These are phyloP conservation scores for Psittacula echo DNA, from an alignment of 2,797 vertebrate species.

Conservation along the genomic window DNA sequence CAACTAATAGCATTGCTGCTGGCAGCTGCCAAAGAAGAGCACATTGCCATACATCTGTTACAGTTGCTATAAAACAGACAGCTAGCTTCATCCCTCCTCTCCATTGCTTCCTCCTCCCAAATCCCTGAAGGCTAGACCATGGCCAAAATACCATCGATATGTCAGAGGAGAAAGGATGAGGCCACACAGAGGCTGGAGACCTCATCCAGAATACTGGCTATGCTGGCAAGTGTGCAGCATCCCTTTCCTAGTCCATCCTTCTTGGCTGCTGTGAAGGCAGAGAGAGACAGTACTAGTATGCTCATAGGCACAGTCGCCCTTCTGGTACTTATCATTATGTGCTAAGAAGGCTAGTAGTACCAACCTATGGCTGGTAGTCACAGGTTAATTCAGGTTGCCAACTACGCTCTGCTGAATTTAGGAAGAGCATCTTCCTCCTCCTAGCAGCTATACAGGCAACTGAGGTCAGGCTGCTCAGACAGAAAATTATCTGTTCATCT, in stretches of 20 bases:
- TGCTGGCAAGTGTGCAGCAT: neutral
- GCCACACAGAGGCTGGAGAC: neutral
- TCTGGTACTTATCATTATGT: neutral
- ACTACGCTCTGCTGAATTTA: neutral
- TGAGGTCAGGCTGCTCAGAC: neutral
- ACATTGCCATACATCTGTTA: constrained; percentile 52
- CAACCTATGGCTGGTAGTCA: neutral
- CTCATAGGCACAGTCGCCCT: neutral
- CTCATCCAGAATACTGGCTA: neutral
- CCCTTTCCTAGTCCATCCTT: neutral
- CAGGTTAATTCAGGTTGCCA: neutral
- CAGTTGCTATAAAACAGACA: constrained; percentile 1
- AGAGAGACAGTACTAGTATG: neutral
- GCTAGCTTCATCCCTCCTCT: neutral
- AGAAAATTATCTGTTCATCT: neutral
- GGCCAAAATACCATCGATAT: neutral
- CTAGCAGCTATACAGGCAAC: neutral
- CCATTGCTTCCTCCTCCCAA: neutral
- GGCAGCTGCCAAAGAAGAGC: constrained; percentile 39
- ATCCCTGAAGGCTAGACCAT: neutral
- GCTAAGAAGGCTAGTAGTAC: neutral
- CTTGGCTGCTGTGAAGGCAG: neutral
- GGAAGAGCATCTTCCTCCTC: neutral
- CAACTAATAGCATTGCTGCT: constrained; percentile 40
- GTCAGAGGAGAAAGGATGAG: neutral